Percentiles rank a stretch among this genome's conserved stretches.
Conservation (phyloP, 2,797 vertebrate species). For the Gymnodraco acuticeps region DNA sequence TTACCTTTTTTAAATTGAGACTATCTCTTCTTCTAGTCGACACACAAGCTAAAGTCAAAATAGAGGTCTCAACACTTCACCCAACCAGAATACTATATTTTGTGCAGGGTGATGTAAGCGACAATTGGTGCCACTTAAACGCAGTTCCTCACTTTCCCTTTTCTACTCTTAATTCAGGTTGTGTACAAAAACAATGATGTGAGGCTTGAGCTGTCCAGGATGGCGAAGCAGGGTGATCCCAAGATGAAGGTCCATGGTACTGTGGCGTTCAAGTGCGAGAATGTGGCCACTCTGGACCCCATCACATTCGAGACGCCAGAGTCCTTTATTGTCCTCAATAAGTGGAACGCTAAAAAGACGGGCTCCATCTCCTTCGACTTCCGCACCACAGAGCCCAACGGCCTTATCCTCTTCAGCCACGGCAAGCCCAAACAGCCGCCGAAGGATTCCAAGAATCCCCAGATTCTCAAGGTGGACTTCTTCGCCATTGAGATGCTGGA, state of each 20-base stretch:
- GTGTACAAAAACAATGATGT: conserved; percentile 99
- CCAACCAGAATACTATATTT: background rate
- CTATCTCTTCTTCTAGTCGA: conserved; percentile 16
- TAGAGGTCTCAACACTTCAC: conserved; percentile 27
- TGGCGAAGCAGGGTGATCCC: conserved; percentile 93
- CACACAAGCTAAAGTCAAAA: conserved; percentile 36
- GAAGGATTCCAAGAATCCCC: conserved; percentile 93
- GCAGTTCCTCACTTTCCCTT: background rate
- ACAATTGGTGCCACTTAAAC: conserved; percentile 25
- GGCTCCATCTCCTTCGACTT: conserved; percentile 99
- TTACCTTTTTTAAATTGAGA: conserved; percentile 27
- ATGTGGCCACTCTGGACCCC: conserved; percentile 96
- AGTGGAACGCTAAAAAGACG: conserved; percentile 99
- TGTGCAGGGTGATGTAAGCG: conserved; percentile 25
- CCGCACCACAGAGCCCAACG: conserved; percentile 97
- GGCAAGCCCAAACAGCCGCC: conserved; percentile 94
- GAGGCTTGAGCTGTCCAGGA: conserved; percentile 93
- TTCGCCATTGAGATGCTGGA: conserved; percentile 99
- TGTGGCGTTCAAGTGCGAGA: conserved; percentile 98
- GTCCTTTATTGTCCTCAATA: conserved; percentile 94
- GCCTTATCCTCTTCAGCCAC: conserved; percentile 97
- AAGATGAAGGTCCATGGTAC: conserved; percentile 98
- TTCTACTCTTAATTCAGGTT: conserved; percentile 86
- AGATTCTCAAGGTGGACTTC: conserved; percentile 96
- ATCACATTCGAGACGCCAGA: conserved; percentile 98